A percentile compares a stretch with the other conserved stretches of the same genome.
phyloP scores from a whole-genome alignment of 1,140 invertebrate species.

The Leptopilina clavipes region DNA sequence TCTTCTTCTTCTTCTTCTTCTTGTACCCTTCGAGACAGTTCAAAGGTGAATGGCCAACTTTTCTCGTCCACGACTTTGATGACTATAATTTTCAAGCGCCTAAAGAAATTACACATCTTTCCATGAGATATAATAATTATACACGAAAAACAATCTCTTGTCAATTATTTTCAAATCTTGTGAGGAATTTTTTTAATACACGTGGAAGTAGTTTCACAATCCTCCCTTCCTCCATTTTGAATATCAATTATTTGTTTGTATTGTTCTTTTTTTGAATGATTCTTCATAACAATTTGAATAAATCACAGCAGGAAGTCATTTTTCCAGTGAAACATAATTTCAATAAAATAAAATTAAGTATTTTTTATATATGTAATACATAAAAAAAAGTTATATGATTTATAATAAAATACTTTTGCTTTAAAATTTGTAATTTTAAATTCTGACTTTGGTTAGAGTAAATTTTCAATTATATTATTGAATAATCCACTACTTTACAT shows the following conservation, averaged over 20 bases:
- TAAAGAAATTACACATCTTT: slow-evolving; percentile 16
- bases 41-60: slow-evolving; percentile 29
- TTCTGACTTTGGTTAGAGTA: too few species aligned
- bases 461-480: too few species aligned
- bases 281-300: too few species aligned
- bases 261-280: too few species aligned
- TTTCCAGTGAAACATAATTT: too few species aligned
- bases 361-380: too few species aligned
- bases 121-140: neutral
- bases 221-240: neutral
- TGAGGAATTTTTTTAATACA: neutral
- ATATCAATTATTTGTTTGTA: neutral
- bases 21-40: slow-evolving; percentile 19
- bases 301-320: too few species aligned
- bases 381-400: too few species aligned
- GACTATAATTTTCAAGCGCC: slow-evolving; percentile 16
- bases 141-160: neutral
- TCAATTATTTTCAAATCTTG: slow-evolving; percentile 5
- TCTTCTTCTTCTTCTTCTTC: neutral
- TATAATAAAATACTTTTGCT: too few species aligned
- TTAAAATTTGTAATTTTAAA: too few species aligned
- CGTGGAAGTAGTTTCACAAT: neutral
- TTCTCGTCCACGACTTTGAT: slow-evolving; percentile 28
- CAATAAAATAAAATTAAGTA: too few species aligned
- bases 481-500: too few species aligned